Evolutionary conservation across 2,888 invertebrate genomes (phyloP), one percentile per base, ranked within the genome.

Genomic region (Polydrusus pterygomalis): DNA sequence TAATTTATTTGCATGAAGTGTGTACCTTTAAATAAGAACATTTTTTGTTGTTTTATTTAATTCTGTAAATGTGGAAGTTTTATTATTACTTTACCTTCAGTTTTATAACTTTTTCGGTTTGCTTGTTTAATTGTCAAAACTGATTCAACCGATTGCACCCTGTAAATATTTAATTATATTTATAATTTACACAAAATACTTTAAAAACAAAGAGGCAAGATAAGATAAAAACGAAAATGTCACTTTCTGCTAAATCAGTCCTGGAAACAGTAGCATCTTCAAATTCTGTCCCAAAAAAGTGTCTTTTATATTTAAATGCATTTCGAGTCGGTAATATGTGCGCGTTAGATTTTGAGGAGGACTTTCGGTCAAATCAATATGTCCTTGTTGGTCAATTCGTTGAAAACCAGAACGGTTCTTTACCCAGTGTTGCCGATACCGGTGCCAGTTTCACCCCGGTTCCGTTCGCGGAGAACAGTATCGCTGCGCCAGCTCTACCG

Each of bases 171-270:
- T 54, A 63, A 63, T 63, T 47, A 45, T 58, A 58, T 65, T 68
- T 15, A 72, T 30, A 65, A 38, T 65, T 65, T 58, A 58, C 49
- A 54, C 64, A 25, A 72, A 74, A 65, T 74, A 47, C 56, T 67
- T 38, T 72, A 65, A 60, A 73, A 73, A 73, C 67, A 68, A 74
- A 68, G 56, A 13, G 40, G 9, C 49, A 3, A 51, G 73, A 74
- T 74, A 74, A 74, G 73, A 74, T 74, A 74, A 73, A 54, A 60
- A 45, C n/a, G 13, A 65, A 30, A 34, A 62, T 58, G 49, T 69
- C 63, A 18, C 58, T 45, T 43, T 70, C 43, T 62, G n/a, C 18
- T 63, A 72, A 38, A 38, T 43, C 18, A 74, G 38, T 10, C 10
- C 45, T 49, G 58, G 60, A 30, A 56, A 70, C 68, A 70, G 70